Evolutionary conservation across 2,113 vertebrate genomes (phyloP), one percentile per base, ranked within the genome.

Genomic region (Anolis carolinensis): DNA sequence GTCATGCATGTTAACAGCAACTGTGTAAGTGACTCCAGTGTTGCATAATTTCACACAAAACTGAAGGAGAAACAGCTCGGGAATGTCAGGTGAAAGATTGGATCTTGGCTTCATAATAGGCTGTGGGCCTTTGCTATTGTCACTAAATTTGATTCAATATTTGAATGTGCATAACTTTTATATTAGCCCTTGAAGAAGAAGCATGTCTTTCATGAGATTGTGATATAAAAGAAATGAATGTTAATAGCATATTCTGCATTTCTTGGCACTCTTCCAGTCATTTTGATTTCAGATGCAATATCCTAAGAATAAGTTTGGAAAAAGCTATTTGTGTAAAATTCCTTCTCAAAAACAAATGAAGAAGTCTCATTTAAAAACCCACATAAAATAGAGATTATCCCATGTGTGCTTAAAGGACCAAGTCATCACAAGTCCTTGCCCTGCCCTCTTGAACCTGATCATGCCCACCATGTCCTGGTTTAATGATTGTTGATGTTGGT

Each of bases 81-180:
- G 62, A 86, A 86, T 65, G 70, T 81, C 70, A 81, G 78, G 32
- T 25, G 59, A 25, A 74, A 52, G 39, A 86, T 74, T 81, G 77
- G 59, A 81, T 86, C 70, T 52, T 52, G 70, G 59, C 70, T 65
- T 75, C 70, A 30, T 73, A 81, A 52, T 63, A 52, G 34, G 55
- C 30, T 84, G 48, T 65, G 55, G 62, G 30, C 36, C 73, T 76
- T 84, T 76, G 55, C 72, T 67, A 36, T 86, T 73, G 81, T 73
- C 48, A 16, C 39, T 73, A 48, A 62, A 13, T 78, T 72, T 80
- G 36, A 36, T 86, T 62, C 68, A 72, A 23, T 80, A 70, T 86
- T 80, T 79, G 77, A 80, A 34, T 81, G 50, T 25, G 27, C 59
- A 34, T 34, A 11, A 32, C n/a, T 81, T 86, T 86, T 73, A 81